Conservation (phyloP, 2,888 invertebrate genomes). For the Lasioglossum figueresi region DNA sequence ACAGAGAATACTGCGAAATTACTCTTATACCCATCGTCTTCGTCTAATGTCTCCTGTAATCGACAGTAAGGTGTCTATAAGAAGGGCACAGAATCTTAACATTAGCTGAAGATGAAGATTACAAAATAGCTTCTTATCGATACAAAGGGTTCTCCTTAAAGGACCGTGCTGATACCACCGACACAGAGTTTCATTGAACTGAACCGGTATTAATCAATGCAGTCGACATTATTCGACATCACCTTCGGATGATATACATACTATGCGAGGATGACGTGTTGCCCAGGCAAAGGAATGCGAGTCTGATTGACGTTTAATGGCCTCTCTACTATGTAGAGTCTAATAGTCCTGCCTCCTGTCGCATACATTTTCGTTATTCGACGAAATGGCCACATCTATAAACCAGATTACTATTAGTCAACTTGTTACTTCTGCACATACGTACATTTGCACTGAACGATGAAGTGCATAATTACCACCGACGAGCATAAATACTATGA, state of each 20-base stretch:
- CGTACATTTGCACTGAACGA: neutral
- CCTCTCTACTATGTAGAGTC: neutral
- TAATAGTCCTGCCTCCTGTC: neutral
- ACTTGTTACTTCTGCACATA: neutral
- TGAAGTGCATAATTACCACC: neutral
- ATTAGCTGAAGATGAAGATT: neutral
- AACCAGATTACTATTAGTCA: neutral
- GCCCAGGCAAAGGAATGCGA: neutral
- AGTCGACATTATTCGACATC: neutral
- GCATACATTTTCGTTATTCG: neutral
- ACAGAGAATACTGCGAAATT: no score
- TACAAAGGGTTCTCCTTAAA: neutral
- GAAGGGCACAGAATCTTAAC: no score
- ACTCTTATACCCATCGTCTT: neutral
- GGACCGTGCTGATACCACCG: neutral
- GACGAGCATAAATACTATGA: neutral
- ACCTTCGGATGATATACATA: neutral
- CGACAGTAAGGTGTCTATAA: neutral
- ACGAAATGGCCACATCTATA: neutral
- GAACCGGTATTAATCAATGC: neutral
- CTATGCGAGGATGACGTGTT: neutral
- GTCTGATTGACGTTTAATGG: conserved; percentile 1
- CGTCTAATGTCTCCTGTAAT: neutral
- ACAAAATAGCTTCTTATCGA: neutral
- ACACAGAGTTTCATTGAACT: neutral